Evolutionary conservation across 2,888 invertebrate species (phyloP).

Genomic region (Tetragonula carbonaria): DNA sequence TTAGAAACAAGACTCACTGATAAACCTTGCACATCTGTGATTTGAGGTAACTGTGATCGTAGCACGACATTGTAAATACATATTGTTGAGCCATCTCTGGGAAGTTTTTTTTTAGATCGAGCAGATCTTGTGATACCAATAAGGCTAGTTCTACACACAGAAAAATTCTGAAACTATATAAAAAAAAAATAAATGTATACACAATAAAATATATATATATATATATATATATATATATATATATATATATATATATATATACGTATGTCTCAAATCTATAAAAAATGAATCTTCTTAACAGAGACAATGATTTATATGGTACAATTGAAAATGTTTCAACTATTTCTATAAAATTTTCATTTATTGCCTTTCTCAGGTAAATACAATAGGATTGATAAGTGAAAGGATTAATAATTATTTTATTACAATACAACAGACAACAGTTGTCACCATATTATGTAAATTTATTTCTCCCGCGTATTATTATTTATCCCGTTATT

Average conservation of each 20-base stretch:
- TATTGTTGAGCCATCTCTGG: constrained; percentile 57
- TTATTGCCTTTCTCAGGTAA: background rate
- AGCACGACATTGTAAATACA: constrained; percentile 28
- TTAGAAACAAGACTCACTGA: constrained; percentile 50
- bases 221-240: background rate
- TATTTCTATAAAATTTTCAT: background rate
- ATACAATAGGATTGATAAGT: background rate
- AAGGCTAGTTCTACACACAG: constrained; percentile 70
- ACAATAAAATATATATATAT: background rate
- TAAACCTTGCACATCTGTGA: constrained; percentile 39
- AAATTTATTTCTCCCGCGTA: background rate
- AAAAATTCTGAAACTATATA: constrained; percentile 77
- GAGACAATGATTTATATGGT: background rate
- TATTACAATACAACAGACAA: background rate
- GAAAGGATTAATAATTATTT: background rate
- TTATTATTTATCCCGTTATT: background rate
- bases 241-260: background rate
- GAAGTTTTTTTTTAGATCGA: constrained; percentile 64
- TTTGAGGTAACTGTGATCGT: constrained; percentile 23
- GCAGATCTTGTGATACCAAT: constrained; percentile 64
- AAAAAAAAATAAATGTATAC: background rate
- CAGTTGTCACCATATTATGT: constrained; percentile 4
- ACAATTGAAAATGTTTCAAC: background rate
- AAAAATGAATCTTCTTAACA: background rate
- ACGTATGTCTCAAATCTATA: background rate